Percentiles rank a stretch among this genome's conserved stretches.
These are phyloP conservation scores for Athrips mouffetella DNA, from an alignment of 2,888 invertebrate genomes.

Conservation along the genomic window DNA sequence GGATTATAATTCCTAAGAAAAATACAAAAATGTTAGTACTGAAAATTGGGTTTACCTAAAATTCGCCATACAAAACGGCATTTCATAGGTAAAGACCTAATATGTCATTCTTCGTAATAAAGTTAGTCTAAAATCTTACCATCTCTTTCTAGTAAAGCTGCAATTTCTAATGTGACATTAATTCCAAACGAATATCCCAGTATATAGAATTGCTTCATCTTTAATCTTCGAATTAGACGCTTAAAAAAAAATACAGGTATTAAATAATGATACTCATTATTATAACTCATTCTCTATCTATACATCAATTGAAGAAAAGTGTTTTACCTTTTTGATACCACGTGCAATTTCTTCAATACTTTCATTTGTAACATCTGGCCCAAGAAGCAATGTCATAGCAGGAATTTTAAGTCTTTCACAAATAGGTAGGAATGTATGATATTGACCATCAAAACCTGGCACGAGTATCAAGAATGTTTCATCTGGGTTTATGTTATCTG, in stretches of 20 bases:
- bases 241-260: constrained; percentile 14
- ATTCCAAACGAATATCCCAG: constrained; percentile 31
- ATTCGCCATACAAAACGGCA: no score
- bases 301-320: neutral
- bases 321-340: constrained; percentile 36
- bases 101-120: constrained; percentile 5
- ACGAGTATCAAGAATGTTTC: constrained; percentile 40
- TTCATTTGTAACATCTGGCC: constrained; percentile 33
- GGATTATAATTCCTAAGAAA: no score
- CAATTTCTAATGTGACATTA: constrained; percentile 49
- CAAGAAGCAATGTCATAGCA: constrained; percentile 40
- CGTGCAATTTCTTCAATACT: constrained; percentile 40
- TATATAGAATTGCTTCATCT: constrained; percentile 25
- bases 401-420: constrained; percentile 43
- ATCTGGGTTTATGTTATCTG: constrained; percentile 32
- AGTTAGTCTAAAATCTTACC: constrained; percentile 30
- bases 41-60: no score
- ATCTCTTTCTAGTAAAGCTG: constrained; percentile 47
- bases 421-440: constrained; percentile 34
- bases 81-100: no score
- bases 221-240: constrained; percentile 25
- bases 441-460: constrained; percentile 52
- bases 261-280: neutral
- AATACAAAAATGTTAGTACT: no score
- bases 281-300: neutral